Percentiles rank a stretch among this genome's conserved stretches.
Conservation (phyloP, 2,113 vertebrate species). For the Dinomys branickii region DNA sequence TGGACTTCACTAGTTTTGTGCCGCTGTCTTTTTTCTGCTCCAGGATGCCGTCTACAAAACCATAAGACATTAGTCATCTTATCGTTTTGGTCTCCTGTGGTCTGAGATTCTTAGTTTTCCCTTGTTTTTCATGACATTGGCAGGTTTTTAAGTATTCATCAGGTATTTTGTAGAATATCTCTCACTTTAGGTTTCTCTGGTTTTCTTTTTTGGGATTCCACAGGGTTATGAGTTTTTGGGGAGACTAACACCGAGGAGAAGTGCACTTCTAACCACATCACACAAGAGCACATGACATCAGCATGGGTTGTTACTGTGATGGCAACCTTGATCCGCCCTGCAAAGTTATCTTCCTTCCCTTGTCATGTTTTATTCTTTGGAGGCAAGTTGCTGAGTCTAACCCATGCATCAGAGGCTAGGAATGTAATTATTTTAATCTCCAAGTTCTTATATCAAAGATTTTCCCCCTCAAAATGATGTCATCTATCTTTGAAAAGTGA, state of each 20-base stretch:
- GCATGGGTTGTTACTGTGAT: not conserved
- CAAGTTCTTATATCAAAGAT: not conserved
- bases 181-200: not conserved
- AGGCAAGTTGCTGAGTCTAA: not conserved
- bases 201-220: not conserved
- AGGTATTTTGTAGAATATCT: not conserved
- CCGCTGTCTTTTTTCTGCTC: not conserved
- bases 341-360: not conserved
- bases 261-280: not conserved
- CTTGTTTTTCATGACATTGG: not conserved
- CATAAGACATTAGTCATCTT: not conserved
- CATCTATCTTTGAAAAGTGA: not conserved
- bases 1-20: not conserved
- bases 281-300: not conserved
- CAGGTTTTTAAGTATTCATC: not conserved
- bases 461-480: not conserved
- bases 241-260: not conserved
- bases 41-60: not conserved
- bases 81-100: not conserved
- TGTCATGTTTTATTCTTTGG: not conserved
- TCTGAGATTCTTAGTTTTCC: not conserved
- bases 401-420: not conserved
- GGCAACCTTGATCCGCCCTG: not conserved
- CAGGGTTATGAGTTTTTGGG: not conserved
- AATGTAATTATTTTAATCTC: not conserved